These are phyloP conservation scores for Hydra vulgaris DNA, from an alignment of 30 jellyfish, hydroid and myxozoan genomes.

Conservation along the genomic window DNA sequence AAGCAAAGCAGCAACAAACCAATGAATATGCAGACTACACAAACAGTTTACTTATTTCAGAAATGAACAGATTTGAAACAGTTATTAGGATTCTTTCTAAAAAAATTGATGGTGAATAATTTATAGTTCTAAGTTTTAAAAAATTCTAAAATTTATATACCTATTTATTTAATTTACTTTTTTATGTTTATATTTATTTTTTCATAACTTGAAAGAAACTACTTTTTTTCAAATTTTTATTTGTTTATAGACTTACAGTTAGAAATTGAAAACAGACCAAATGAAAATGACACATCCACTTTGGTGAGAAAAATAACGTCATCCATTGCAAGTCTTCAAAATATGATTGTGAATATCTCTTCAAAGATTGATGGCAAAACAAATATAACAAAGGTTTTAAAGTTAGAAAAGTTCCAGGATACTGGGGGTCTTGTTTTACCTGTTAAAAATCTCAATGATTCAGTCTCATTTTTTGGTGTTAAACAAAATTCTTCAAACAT, in stretches of 20 bases:
- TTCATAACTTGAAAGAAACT: no score
- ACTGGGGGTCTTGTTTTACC: constrained; percentile 8
- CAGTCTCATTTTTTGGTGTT: constrained; percentile 6
- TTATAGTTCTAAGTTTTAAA: no score
- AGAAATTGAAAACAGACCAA: constrained; percentile 7
- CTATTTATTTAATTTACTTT: no score
- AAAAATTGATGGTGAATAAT: neutral
- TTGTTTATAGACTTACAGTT: neutral
- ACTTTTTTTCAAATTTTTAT: no score
- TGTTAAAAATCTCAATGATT: constrained; percentile 7
- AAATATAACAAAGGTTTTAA: neutral
- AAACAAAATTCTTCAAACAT: neutral
- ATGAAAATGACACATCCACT: constrained; percentile 11
- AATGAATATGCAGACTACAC: neutral
- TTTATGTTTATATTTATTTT: no score
- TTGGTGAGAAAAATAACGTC: constrained; percentile 27
- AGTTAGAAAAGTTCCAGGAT: constrained; percentile 2
- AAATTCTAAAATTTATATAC: no score
- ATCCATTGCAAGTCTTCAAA: constrained; percentile 19
- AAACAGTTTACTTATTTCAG: neutral
- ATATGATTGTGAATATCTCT: constrained; percentile 11
- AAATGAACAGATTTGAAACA: neutral
- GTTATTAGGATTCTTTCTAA: neutral
- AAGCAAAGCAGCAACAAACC: no score
- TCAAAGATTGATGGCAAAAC: constrained; percentile 15